phyloP scores from a whole-genome alignment of 1,140 invertebrate species.

The Micrasema minimum region DNA sequence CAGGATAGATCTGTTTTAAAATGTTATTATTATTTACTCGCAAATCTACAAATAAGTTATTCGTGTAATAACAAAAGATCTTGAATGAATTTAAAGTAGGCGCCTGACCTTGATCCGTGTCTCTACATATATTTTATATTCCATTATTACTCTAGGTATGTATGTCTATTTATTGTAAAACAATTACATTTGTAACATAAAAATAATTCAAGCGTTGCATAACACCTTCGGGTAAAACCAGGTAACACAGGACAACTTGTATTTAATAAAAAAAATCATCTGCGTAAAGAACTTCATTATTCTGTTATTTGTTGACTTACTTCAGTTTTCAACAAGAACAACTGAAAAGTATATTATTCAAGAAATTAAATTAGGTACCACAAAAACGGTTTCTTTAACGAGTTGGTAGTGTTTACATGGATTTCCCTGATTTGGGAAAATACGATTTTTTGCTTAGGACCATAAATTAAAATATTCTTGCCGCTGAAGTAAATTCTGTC shows the following conservation, averaged over 20 bases:
- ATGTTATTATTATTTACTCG: no score
- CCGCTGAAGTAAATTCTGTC: not conserved
- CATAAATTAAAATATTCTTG: not conserved
- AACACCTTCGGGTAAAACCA: constrained; percentile 30
- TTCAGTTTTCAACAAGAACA: not conserved
- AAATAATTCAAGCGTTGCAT: constrained; percentile 11
- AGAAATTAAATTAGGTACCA: no score
- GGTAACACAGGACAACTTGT: not conserved
- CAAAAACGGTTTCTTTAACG: constrained; percentile 3
- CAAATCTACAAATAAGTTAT: no score
- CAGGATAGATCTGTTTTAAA: no score
- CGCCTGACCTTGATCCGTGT: no score
- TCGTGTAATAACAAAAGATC: no score
- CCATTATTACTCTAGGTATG: not conserved
- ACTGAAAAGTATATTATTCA: no score
- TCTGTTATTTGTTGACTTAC: not conserved
- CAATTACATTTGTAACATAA: not conserved
- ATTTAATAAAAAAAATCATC: not conserved
- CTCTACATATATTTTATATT: not conserved
- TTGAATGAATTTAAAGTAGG: no score
- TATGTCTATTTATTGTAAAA: not conserved
- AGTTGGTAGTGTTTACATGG: not conserved
- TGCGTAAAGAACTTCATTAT: not conserved
- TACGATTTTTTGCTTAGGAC: constrained; percentile 3
- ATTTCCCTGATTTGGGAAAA: constrained; percentile 10